These are phyloP conservation scores for Panonychus citri DNA, from an alignment of 1,140 invertebrate genomes.

Conservation along the genomic window DNA sequence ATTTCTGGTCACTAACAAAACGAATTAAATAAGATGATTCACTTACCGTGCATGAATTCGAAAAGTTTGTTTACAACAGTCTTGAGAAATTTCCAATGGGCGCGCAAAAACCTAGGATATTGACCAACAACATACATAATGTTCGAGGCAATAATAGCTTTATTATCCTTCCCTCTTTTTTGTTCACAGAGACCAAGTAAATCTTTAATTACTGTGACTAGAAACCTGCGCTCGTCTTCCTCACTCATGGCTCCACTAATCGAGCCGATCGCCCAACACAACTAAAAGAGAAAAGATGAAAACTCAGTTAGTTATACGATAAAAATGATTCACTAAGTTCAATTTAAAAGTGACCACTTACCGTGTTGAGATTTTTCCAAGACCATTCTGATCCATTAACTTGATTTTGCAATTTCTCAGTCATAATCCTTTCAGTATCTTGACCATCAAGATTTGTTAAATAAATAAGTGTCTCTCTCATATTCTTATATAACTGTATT, in stretches of 20 bases:
- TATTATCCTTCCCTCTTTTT: conserved; percentile 98
- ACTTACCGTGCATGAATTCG: conserved; percentile 93
- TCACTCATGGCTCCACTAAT: conserved; percentile 97
- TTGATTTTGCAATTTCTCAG: conserved; percentile 93
- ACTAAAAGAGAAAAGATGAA: conserved; percentile 22
- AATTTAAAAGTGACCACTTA: conserved; percentile 20
- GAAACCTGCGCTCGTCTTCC: conserved; percentile 96
- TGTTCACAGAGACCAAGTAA: conserved; percentile 93
- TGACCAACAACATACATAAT: conserved; percentile 99
- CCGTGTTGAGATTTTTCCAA: conserved; percentile 97
- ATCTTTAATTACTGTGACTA: conserved; percentile 98
- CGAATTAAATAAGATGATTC: neutral
- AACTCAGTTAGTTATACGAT: neutral
- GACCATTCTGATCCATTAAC: conserved; percentile 98
- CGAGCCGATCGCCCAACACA: conserved; percentile 99
- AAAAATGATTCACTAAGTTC: conserved; percentile 2
- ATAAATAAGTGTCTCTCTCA: conserved; percentile 96
- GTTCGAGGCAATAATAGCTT: conserved; percentile 98
- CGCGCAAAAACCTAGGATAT: conserved; percentile 89
- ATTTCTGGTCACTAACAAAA: neutral
- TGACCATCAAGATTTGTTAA: conserved; percentile 92
- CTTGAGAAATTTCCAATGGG: conserved; percentile 99
- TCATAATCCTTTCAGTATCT: conserved; percentile 97
- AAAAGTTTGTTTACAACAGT: conserved; percentile 99
- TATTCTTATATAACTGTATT: conserved; percentile 98